A percentile compares a stretch with the other conserved stretches of the same genome.
Evolutionary conservation across 2,797 vertebrate genomes (phyloP).

Genomic region (Myotis pilosus): DNA sequence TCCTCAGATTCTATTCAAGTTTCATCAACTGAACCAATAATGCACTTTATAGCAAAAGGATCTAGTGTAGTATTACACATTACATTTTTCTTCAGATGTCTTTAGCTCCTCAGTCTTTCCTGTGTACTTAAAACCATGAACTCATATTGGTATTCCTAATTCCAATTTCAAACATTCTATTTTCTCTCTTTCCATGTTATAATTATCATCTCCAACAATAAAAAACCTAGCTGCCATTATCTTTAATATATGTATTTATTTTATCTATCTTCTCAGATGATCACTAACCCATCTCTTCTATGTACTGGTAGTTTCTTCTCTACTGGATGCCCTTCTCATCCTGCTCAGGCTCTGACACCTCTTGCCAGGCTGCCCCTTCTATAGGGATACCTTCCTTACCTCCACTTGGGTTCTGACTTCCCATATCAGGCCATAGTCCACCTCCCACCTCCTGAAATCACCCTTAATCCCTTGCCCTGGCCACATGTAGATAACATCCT

Average conservation of each 20-base stretch:
- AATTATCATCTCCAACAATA: not conserved
- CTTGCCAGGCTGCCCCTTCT: not conserved
- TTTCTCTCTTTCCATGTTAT: not conserved
- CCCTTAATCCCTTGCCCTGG: not conserved
- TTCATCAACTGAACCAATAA: slow-evolving; percentile 6
- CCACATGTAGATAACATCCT: not conserved
- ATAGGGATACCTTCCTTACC: not conserved
- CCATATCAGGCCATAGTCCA: not conserved
- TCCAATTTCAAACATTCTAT: not conserved
- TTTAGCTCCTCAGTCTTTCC: not conserved
- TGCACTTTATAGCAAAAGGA: slow-evolving; percentile 7
- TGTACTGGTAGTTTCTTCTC: not conserved
- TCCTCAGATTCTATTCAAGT: not conserved
- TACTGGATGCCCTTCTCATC: not conserved
- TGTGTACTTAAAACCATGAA: not conserved
- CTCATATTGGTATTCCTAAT: not conserved
- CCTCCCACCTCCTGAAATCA: not conserved
- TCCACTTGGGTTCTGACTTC: not conserved
- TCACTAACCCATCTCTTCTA: not conserved
- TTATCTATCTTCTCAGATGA: not conserved
- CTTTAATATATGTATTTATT: not conserved
- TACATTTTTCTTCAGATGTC: not conserved
- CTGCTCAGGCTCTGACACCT: not conserved
- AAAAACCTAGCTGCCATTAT: not conserved
- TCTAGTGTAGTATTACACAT: slow-evolving; percentile 16